These are phyloP conservation scores for Drosophila bunnanda DNA, from an alignment of 2,888 invertebrate species.

Conservation along the genomic window DNA sequence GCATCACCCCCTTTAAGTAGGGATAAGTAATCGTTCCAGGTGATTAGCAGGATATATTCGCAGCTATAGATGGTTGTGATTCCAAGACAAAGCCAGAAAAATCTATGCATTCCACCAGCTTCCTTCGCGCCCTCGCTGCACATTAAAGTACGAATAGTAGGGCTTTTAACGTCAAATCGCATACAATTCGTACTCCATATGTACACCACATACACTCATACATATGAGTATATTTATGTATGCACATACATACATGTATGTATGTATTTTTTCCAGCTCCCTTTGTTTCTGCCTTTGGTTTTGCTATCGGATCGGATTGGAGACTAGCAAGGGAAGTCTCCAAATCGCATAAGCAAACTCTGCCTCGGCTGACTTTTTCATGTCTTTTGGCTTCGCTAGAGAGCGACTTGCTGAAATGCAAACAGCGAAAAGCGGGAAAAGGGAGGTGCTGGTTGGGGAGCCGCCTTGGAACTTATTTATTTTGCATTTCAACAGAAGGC, in stretches of 20 bases:
- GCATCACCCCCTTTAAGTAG: not conserved
- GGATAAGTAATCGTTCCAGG: not conserved
- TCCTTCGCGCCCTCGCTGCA: not conserved
- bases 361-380: constrained; percentile 16
- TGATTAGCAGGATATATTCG: constrained; percentile 3
- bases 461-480: constrained; percentile 46
- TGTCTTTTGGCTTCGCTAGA: constrained; percentile 28
- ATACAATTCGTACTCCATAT: constrained; percentile 6
- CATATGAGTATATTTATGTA: not conserved
- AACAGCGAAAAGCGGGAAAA: constrained; percentile 3
- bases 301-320: constrained; percentile 24
- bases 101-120: not conserved
- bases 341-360: constrained; percentile 73
- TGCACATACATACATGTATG: not conserved
- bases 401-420: constrained; percentile 70
- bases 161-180: constrained; percentile 6
- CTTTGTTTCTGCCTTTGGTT: constrained; percentile 40
- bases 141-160: constrained; percentile 3
- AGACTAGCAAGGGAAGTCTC: constrained; percentile 50
- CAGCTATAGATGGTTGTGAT: not conserved
- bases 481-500: constrained; percentile 49
- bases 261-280: not conserved
- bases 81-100: constrained; percentile 8
- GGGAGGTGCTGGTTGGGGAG: constrained; percentile 14
- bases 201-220: not conserved